Evolutionary conservation across 2,797 vertebrate genomes (phyloP).

Genomic region (Amblyopsis hoosieri): DNA sequence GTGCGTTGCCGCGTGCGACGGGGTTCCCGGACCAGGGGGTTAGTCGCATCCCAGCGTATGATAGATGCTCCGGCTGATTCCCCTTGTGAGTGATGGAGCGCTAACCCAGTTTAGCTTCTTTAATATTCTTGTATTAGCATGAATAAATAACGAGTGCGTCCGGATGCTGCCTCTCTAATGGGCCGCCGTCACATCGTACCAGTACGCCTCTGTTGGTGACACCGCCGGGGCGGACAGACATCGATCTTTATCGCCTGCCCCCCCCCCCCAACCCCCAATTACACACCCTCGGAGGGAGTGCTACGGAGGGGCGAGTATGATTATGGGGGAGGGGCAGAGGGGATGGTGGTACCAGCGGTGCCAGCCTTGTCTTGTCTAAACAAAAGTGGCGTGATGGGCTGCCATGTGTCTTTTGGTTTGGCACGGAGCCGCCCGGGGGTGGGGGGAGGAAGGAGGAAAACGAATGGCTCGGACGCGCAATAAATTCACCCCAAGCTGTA

Average conservation of each 20-base stretch:
- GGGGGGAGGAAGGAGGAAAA: neutral
- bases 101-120: conserved; percentile 96
- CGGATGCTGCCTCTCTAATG: conserved; percentile 90
- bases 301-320: conserved; percentile 42
- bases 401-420: neutral
- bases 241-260: conserved; percentile 90
- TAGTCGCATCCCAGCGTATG: conserved; percentile 77
- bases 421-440: neutral
- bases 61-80: conserved; percentile 94
- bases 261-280: conserved; percentile 84
- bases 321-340: conserved; percentile 7
- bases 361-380: conserved; percentile 26
- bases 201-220: conserved; percentile 91
- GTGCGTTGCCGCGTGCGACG: conserved; percentile 18
- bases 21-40: conserved; percentile 55
- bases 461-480: neutral
- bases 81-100: conserved; percentile 93
- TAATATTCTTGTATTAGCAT: conserved; percentile 99
- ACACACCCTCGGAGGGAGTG: conserved; percentile 52
- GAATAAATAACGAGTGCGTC: conserved; percentile 96
- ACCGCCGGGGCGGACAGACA: conserved; percentile 80
- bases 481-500: conserved; percentile 4
- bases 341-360: conserved; percentile 41
- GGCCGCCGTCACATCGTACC: conserved; percentile 87
- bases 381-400: conserved; percentile 9